These are phyloP conservation scores for Synanthedon formicaeformis DNA, from an alignment of 2,888 invertebrate genomes.

Conservation along the genomic window DNA sequence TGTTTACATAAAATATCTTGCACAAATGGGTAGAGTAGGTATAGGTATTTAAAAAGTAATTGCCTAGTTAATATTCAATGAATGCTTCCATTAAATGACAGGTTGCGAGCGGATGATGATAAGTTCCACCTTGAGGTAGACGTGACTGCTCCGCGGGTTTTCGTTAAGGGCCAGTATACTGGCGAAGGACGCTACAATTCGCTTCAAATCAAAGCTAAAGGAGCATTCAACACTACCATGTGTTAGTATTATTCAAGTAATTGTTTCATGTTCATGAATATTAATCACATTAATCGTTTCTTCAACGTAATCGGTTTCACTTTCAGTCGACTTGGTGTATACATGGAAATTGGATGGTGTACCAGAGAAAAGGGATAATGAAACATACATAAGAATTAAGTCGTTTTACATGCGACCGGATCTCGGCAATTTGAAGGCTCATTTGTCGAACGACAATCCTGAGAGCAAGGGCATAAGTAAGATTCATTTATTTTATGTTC, in stretches of 20 bases:
- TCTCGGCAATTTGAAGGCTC: slow-evolving; percentile 72
- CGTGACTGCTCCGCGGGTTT: slow-evolving; percentile 63
- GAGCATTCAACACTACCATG: slow-evolving; percentile 70
- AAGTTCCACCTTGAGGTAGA: slow-evolving; percentile 71
- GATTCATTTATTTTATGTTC: slow-evolving; percentile 22
- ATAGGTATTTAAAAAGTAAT: neutral
- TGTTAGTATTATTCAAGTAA: slow-evolving; percentile 47
- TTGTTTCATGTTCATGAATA: neutral
- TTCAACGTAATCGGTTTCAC: neutral
- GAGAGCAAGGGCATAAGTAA: slow-evolving; percentile 70
- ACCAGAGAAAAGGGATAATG: slow-evolving; percentile 63
- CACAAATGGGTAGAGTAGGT: neutral
- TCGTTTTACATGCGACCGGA: slow-evolving; percentile 74
- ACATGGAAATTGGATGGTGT: slow-evolving; percentile 71
- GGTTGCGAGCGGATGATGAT: slow-evolving; percentile 67
- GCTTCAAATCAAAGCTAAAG: slow-evolving; percentile 72
- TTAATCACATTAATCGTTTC: neutral
- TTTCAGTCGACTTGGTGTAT: slow-evolving; percentile 67
- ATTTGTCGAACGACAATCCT: slow-evolving; percentile 72
- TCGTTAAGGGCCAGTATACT: slow-evolving; percentile 70
- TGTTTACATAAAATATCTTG: too few relatives aligned
- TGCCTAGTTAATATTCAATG: slow-evolving; percentile 1
- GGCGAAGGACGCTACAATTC: slow-evolving; percentile 73
- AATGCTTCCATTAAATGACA: slow-evolving; percentile 12
- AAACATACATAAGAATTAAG: slow-evolving; percentile 67